Evolutionary conservation across 2,797 vertebrate species (phyloP).

Genomic region (Xiphorhynchus erythropygius): DNA sequence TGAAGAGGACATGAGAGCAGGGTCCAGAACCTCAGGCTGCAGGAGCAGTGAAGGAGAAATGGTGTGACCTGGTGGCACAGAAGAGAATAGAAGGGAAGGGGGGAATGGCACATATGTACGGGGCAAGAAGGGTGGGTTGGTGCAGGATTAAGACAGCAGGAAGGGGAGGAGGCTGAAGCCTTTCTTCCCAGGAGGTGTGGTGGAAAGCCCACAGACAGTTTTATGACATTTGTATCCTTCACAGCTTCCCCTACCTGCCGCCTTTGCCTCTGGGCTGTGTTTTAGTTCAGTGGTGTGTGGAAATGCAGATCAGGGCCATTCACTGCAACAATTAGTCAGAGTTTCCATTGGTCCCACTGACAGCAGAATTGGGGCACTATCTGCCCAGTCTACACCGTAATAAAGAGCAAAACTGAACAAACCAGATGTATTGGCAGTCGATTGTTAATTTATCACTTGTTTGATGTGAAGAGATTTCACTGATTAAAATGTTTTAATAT

Average conservation of each 20-base stretch:
- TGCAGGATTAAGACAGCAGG: neutral
- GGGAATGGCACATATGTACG: neutral
- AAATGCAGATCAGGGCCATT: neutral
- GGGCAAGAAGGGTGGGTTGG: neutral
- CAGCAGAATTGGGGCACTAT: neutral
- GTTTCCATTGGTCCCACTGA: neutral
- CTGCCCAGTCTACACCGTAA: neutral
- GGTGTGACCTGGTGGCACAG: neutral
- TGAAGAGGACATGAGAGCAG: neutral
- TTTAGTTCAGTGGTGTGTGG: neutral
- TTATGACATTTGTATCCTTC: neutral
- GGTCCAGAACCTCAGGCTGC: neutral
- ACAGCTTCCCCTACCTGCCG: neutral
- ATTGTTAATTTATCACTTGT: slow-evolving; percentile 41
- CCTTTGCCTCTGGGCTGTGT: neutral
- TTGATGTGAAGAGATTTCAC: slow-evolving; percentile 31
- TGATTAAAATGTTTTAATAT: slow-evolving; percentile 39
- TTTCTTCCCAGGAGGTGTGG: neutral
- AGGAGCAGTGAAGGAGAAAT: neutral
- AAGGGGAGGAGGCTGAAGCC: neutral
- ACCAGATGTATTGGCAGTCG: neutral
- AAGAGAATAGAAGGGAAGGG: neutral
- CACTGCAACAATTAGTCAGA: neutral
- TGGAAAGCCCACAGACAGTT: neutral
- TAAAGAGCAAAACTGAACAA: slow-evolving; percentile 6